These are phyloP conservation scores for Clanis bilineata DNA, from an alignment of 2,888 invertebrate species.

Conservation along the genomic window DNA sequence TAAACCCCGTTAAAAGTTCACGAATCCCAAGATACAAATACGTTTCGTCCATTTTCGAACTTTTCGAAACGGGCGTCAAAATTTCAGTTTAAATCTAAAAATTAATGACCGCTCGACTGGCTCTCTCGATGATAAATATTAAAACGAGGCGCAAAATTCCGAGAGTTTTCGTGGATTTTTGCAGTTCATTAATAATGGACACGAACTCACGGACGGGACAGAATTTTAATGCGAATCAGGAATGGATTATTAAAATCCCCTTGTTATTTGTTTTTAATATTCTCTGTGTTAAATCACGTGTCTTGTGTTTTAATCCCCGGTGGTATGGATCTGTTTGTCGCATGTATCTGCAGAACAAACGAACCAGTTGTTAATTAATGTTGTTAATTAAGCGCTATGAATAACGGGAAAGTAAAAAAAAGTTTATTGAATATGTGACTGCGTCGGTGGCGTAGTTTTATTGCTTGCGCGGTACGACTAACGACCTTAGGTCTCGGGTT, in stretches of 20 bases:
- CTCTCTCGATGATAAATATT: constrained; percentile 7
- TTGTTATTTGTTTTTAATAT: constrained; percentile 33
- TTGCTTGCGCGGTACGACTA: no score
- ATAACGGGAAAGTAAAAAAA: no score
- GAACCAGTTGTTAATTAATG: no score
- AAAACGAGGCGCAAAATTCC: constrained; percentile 19
- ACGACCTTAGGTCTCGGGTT: no score
- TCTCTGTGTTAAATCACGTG: background rate
- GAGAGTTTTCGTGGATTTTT: constrained; percentile 33
- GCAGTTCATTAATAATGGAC: constrained; percentile 43
- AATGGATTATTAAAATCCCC: constrained; percentile 32
- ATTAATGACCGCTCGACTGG: background rate
- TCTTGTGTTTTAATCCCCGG: background rate
- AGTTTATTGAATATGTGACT: no score
- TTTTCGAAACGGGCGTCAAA: constrained; percentile 1
- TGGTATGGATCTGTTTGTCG: background rate
- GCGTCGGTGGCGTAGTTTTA: no score
- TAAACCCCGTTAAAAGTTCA: constrained; percentile 2
- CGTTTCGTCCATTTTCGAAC: background rate
- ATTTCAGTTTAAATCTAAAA: constrained; percentile 22
- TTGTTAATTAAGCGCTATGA: no score
- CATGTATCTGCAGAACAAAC: no score
- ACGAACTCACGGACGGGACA: constrained; percentile 28
- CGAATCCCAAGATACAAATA: constrained; percentile 8
- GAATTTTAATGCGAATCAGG: constrained; percentile 38